Evolutionary conservation across 2,888 invertebrate genomes (phyloP), one percentile per base, ranked within the genome.

Genomic region (Perdita meconis): DNA sequence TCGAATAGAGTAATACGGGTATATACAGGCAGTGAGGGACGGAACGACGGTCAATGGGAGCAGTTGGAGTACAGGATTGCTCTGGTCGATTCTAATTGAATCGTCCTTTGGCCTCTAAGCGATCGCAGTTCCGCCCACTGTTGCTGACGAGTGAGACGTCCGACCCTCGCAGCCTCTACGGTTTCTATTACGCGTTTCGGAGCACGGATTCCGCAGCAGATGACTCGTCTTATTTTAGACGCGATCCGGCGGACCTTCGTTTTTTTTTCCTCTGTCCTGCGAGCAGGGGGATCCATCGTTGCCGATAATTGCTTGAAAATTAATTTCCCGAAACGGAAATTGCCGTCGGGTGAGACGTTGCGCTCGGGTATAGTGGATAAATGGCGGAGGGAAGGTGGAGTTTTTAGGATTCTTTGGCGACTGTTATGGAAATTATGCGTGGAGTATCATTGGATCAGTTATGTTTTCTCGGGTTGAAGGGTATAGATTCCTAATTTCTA

Each of bases 51-150:
- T 87, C 81, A 87, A 80, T 81, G 85, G 85, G 86, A 88, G 71
- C 86, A 87, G 89, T 87, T 86, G 85, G 86, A 88, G 82, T 86
- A 83, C 81, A 86, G 89, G 88, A 91, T 91, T 90, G 91, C 90
- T 86, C 84, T 82, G 87, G 86, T 89, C 88, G 89, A 90, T 91
- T 89, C 91, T 91, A 91, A 91, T 91, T 91, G 91, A 91, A 91
- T 91, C 89, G 89, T 89, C 90, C 89, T 90, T 90, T 89, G 89
- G 89, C 87, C 89, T 90, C 84, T 88, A 88, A 90, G 90, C 89
- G 88, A 90, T 88, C 86, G 87, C 84, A 80, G 86, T 79, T 82
- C 83, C 86, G 83, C 85, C 84, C 85, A 87, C 84, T 76, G 74
- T 78, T 80, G 53, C 76, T 55, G 72, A 74, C 81, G 77, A 82